Evolutionary conservation across 2,888 invertebrate genomes (phyloP).

Genomic region (Bombyx huttoni): DNA sequence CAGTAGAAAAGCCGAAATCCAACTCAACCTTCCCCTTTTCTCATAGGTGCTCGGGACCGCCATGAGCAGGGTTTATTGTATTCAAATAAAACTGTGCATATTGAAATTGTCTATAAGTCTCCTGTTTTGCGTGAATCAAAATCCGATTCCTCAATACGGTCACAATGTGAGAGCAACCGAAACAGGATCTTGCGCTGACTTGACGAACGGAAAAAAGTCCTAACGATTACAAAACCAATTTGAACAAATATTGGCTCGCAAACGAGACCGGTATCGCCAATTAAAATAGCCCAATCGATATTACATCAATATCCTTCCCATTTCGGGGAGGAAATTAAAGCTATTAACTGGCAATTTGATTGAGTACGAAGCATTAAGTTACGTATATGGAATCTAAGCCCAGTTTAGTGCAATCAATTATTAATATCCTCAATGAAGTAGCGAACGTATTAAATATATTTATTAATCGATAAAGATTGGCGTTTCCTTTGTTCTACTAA

Average conservation of each 20-base stretch:
- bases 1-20: too few relatives aligned
- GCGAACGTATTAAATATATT: background rate
- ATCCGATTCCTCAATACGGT: background rate
- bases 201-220: background rate
- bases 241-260: constrained; percentile 6
- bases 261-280: background rate
- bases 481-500: background rate
- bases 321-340: constrained; percentile 2
- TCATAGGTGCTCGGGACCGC: too few relatives aligned
- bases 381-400: background rate
- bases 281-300: constrained; percentile 1
- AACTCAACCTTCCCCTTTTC: too few relatives aligned
- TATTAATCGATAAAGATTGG: background rate
- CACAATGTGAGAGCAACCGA: background rate
- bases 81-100: too few relatives aligned
- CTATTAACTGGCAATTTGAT: constrained; percentile 10
- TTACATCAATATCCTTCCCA: constrained; percentile 4
- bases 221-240: background rate
- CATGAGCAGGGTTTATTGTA: too few relatives aligned
- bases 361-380: background rate
- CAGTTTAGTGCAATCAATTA: background rate
- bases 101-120: too few relatives aligned
- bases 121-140: too few relatives aligned
- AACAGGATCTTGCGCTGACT: background rate
- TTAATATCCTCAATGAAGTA: background rate